These are phyloP conservation scores for Ypsolopha sequella DNA, from an alignment of 2,888 invertebrate genomes.

Conservation along the genomic window DNA sequence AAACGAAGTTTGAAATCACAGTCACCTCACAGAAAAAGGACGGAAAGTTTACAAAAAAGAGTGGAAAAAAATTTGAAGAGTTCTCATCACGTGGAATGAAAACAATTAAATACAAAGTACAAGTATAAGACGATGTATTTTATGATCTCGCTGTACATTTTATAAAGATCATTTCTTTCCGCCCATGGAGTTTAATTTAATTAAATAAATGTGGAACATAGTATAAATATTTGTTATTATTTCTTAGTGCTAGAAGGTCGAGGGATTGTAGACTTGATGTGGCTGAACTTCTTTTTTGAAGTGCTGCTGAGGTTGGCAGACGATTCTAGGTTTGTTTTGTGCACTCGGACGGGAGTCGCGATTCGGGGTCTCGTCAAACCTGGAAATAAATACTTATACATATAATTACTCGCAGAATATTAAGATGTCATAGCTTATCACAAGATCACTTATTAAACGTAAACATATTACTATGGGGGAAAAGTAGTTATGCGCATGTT, in stretches of 20 bases:
- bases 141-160: no score
- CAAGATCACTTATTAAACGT: no score
- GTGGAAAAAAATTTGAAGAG: slow-evolving; percentile 39
- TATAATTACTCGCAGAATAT: no score
- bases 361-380: slow-evolving; percentile 43
- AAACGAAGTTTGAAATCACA: not conserved
- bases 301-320: slow-evolving; percentile 38
- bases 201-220: no score
- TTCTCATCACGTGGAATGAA: no score
- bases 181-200: no score
- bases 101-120: no score
- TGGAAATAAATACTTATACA: slow-evolving; percentile 18
- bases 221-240: slow-evolving; percentile 18
- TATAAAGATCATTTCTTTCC: no score
- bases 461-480: no score
- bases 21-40: slow-evolving; percentile 15
- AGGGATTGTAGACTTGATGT: slow-evolving; percentile 59
- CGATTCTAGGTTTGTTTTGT: slow-evolving; percentile 21
- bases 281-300: slow-evolving; percentile 46
- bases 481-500: no score
- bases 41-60: slow-evolving; percentile 40
- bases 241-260: slow-evolving; percentile 31
- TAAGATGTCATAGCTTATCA: no score
- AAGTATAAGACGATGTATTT: no score
- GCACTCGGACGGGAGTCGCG: slow-evolving; percentile 29